Base-by-base conservation (phyloP, 1,140 invertebrate species). In the Luehdorfia chinensis region DNA sequence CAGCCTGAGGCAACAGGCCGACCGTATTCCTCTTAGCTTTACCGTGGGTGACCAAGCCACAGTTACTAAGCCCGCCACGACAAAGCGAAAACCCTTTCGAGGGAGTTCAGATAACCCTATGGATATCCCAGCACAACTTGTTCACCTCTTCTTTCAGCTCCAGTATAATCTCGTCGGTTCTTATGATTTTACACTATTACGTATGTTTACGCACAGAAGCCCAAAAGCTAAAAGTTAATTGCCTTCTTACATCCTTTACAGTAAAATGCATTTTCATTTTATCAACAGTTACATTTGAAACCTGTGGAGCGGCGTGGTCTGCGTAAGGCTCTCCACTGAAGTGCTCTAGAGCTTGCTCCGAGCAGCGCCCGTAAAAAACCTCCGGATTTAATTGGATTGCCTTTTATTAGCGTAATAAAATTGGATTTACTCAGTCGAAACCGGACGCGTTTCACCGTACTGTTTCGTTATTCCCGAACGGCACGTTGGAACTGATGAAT, bases 361-460 rank as follows among this genome's bases (percentile, higher is more conserved):
- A 61, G 62, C 50, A 60, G 45, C 51, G 55, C 55, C 53, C 45
- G 66, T 70, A 75, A 80, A 78, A 79, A 77, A 71, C 61, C 64
- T 65, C 57, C 59, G 52, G 59, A 64, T 73, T 76, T 83, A 83
- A 83, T 83, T 83, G 78, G 75, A 77, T 75, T 69, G 73, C 64
- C 67, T 75, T 81, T 81, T 81, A 79, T 79, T 81, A 79, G 75
- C 69, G 75, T 78, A 75, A 81, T 58, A 58, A 58, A 58, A 53
- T 50, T 28, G 43, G 66, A 76, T 75, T 80, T 67, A 75, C 64
- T 69, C 59, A 66, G 59, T 66, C 49, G 62, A 61, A 64, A 63
- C 65, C 52, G 65, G 63, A 66, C 57, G 61, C 64, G 59, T 60
- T 67, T 64, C 55, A 49, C 39, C 50, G 55, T 41, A 33, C 62